phyloP scores from a whole-genome alignment of 2,888 invertebrate genomes.

The Papilio protenor region DNA sequence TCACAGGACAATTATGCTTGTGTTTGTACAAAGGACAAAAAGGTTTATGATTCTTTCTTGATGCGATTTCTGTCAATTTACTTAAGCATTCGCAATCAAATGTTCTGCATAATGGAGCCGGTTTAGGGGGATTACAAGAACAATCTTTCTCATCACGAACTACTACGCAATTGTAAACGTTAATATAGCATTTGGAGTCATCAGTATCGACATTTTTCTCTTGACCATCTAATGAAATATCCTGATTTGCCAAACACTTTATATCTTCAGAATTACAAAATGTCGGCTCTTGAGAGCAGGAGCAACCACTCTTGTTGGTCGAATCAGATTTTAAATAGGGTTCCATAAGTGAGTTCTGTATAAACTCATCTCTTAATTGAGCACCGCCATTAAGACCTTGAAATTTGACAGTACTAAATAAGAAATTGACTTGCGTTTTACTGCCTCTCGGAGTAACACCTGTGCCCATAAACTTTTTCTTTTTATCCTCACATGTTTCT shows the following conservation, averaged over 20 bases:
- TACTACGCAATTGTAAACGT: conserved; percentile 63
- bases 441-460: conserved; percentile 62
- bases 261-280: conserved; percentile 14
- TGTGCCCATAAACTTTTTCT: conserved; percentile 60
- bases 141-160: conserved; percentile 70
- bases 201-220: conserved; percentile 53
- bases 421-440: conserved; percentile 61
- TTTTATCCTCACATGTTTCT: conserved; percentile 68
- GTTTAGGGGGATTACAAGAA: conserved; percentile 71
- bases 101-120: conserved; percentile 71
- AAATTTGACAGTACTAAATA: conserved; percentile 59
- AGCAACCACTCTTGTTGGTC: conserved; percentile 17
- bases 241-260: conserved; percentile 19
- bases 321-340: conserved; percentile 45
- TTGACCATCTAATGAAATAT: conserved; percentile 45
- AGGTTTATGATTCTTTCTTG: conserved; percentile 70
- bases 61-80: conserved; percentile 59
- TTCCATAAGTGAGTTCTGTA: conserved; percentile 54
- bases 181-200: conserved; percentile 51
- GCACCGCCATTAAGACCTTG: conserved; percentile 59
- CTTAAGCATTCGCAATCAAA: conserved; percentile 74
- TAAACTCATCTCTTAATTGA: conserved; percentile 59
- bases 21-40: conserved; percentile 76
- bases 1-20: conserved; percentile 72
- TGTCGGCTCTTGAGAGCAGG: conserved; percentile 15